phyloP scores from a whole-genome alignment of 2,113 vertebrate genomes.

The Crotophaga sulcirostris region DNA sequence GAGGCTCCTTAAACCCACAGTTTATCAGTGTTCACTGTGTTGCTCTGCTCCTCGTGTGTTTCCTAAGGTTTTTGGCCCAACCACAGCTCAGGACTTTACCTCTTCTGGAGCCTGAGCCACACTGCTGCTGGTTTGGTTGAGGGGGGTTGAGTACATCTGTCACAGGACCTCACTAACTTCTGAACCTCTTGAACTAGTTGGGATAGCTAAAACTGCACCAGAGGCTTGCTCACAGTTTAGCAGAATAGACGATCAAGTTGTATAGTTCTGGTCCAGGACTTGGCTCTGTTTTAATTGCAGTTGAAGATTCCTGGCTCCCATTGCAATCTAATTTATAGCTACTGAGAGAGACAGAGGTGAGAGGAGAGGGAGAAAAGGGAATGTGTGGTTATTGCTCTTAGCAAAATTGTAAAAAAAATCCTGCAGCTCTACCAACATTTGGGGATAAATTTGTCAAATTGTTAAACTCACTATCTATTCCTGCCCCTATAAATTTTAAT shows the following conservation, averaged over 20 bases:
- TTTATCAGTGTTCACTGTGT: too few species aligned
- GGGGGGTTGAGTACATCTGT: too few species aligned
- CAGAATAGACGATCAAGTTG: neutral
- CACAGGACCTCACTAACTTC: neutral
- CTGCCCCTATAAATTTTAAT: slow-evolving; percentile 38
- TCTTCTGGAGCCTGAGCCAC: too few species aligned
- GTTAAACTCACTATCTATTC: neutral
- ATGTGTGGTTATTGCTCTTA: neutral
- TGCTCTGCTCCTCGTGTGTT: too few species aligned
- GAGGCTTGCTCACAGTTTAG: neutral
- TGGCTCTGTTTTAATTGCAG: neutral
- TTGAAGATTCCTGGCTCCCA: neutral
- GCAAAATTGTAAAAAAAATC: neutral
- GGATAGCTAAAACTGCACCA: neutral
- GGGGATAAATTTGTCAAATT: slow-evolving; percentile 8
- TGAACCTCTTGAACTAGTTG: neutral
- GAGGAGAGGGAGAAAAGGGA: neutral
- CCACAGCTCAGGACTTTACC: too few species aligned
- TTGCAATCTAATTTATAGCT: neutral
- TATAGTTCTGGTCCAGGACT: neutral
- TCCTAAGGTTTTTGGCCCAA: too few species aligned
- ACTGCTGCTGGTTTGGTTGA: too few species aligned
- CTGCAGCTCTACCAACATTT: neutral
- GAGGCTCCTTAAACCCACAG: too few species aligned
- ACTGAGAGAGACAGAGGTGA: neutral